These are phyloP conservation scores for Emys orbicularis DNA, from an alignment of 2,797 vertebrate species.

Conservation along the genomic window DNA sequence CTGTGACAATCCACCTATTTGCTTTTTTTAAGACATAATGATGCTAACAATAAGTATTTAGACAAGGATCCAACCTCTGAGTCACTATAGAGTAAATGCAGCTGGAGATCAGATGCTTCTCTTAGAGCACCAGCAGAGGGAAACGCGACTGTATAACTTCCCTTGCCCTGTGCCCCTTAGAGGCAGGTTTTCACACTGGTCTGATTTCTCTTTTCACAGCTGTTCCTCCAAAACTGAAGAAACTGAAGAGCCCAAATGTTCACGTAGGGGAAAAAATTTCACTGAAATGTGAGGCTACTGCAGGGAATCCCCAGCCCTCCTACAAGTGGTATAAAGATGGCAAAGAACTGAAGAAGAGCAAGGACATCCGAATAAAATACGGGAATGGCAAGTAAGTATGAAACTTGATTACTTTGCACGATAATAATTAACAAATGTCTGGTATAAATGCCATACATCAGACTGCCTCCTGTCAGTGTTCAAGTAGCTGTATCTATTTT, in stretches of 20 bases:
- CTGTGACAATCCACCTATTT: neutral
- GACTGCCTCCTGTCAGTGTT: neutral
- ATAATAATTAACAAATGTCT: neutral
- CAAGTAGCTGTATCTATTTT: neutral
- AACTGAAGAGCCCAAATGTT: conserved; percentile 90
- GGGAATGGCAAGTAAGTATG: conserved; percentile 89
- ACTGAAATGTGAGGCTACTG: conserved; percentile 92
- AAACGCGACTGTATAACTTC: neutral
- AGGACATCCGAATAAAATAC: conserved; percentile 90
- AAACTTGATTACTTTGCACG: neutral
- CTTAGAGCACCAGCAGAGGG: neutral
- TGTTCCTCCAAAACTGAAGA: conserved; percentile 92
- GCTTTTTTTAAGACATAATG: neutral
- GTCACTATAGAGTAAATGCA: neutral
- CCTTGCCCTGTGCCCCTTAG: neutral
- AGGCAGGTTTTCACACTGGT: conserved; percentile 1
- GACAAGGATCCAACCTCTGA: neutral
- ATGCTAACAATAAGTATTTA: neutral
- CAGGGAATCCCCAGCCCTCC: conserved; percentile 89
- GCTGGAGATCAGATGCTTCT: neutral
- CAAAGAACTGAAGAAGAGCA: conserved; percentile 92
- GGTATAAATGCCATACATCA: neutral
- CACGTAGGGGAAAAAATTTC: conserved; percentile 90
- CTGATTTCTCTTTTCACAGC: conserved; percentile 76
- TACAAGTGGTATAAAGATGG: conserved; percentile 98